Conservation (phyloP, 2,113 vertebrate genomes). For the Sturnus vulgaris region DNA sequence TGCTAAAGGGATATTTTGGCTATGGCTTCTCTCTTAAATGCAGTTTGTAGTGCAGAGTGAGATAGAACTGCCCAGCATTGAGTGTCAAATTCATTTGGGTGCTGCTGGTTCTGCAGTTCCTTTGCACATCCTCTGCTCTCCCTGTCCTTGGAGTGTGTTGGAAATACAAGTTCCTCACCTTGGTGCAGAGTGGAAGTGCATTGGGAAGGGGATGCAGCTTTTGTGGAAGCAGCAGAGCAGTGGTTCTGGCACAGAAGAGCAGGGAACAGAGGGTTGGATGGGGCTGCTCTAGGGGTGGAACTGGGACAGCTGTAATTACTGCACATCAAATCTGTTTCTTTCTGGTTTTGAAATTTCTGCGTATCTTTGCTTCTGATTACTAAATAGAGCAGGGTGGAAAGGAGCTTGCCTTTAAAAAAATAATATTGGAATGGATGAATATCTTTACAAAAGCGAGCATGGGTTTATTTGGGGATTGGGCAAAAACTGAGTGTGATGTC, state of each 20-base stretch:
- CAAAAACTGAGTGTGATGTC: not conserved
- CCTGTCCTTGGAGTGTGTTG: not conserved
- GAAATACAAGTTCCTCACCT: not conserved
- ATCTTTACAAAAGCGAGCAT: accelerated
- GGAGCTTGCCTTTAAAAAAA: not conserved
- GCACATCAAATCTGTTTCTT: not conserved
- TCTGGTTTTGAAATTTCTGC: not conserved
- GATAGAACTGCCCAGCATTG: accelerated
- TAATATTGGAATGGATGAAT: not conserved
- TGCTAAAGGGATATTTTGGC: not conserved
- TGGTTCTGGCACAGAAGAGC: accelerated
- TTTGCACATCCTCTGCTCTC: not conserved
- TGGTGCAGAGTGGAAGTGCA: not conserved
- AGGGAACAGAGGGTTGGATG: accelerated
- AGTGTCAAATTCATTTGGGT: accelerated
- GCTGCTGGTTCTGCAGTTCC: not conserved
- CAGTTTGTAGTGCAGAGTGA: accelerated
- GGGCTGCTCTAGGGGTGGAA: not conserved
- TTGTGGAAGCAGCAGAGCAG: not conserved
- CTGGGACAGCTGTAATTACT: not conserved
- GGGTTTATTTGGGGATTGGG: not conserved
- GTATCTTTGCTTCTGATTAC: not conserved
- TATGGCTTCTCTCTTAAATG: not conserved
- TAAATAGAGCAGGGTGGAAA: not conserved
- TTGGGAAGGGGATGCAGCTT: not conserved